Conservation (phyloP, 1,140 invertebrate genomes). For the Eulimnadia texana region DNA sequence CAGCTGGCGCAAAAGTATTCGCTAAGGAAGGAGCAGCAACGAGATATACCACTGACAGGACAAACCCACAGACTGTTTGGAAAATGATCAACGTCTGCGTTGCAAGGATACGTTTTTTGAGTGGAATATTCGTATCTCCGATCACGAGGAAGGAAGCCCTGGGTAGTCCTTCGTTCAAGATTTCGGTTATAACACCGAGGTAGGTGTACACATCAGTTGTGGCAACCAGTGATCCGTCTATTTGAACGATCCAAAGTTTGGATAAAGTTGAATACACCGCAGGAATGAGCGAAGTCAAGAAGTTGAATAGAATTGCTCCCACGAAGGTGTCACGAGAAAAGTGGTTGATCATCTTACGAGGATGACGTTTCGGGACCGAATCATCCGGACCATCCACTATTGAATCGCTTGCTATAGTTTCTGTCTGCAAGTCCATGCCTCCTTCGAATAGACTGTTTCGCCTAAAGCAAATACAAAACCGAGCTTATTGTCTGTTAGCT, state of each 20-base stretch:
- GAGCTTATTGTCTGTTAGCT: too few relatives aligned
- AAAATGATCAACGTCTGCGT: not conserved
- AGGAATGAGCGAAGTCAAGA: not conserved
- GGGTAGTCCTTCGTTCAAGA: slow-evolving; percentile 8
- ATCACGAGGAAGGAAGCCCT: slow-evolving; percentile 5
- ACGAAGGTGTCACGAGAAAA: not conserved
- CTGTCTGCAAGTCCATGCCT: too few relatives aligned
- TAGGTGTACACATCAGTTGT: slow-evolving; percentile 14
- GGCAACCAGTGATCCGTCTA: not conserved
- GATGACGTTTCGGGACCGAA: too few relatives aligned
- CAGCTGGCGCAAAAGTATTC: slow-evolving; percentile 3
- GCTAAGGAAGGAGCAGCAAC: not conserved
- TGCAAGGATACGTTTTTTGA: not conserved
- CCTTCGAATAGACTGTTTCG: too few relatives aligned
- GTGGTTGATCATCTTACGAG: too few relatives aligned
- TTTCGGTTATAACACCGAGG: slow-evolving; percentile 8
- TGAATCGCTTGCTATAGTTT: too few relatives aligned
- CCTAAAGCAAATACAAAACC: too few relatives aligned
- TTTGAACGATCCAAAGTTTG: slow-evolving; percentile 8
- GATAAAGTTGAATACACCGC: slow-evolving; percentile 9
- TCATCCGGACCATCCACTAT: too few relatives aligned
- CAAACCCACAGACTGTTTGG: not conserved
- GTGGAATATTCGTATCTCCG: not conserved
- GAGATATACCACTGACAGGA: slow-evolving; percentile 1
- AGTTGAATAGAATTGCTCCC: slow-evolving; percentile 11